These are phyloP conservation scores for Andrena fulva DNA, from an alignment of 2,888 invertebrate genomes.

Conservation along the genomic window DNA sequence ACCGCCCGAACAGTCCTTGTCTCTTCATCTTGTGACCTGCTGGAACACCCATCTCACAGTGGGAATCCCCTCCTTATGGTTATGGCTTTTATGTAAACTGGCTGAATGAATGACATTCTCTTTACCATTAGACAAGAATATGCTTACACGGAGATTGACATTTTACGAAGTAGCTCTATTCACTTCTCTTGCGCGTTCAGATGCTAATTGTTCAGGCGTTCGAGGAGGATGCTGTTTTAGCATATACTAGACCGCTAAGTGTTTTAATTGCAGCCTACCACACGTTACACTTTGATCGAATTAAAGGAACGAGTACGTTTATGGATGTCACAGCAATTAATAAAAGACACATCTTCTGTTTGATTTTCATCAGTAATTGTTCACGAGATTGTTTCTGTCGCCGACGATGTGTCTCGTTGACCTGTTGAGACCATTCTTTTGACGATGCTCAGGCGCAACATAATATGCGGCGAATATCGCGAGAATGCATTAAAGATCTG, in stretches of 20 bases:
- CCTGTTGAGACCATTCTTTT: slow-evolving; percentile 4
- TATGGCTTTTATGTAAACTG: slow-evolving; percentile 72
- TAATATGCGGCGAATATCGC: slow-evolving; percentile 3
- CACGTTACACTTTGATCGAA: slow-evolving; percentile 38
- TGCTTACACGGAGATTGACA: slow-evolving; percentile 59
- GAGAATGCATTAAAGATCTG: background rate
- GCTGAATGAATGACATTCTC: slow-evolving; percentile 69
- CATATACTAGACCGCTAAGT: slow-evolving; percentile 45
- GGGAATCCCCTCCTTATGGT: slow-evolving; percentile 67
- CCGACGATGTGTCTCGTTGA: slow-evolving; percentile 15
- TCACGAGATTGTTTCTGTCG: slow-evolving; percentile 21
- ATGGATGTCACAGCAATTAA: slow-evolving; percentile 44
- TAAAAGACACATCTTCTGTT: slow-evolving; percentile 9
- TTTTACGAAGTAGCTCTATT: slow-evolving; percentile 57
- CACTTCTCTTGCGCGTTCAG: slow-evolving; percentile 45
- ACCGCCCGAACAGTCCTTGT: slow-evolving; percentile 36
- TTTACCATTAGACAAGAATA: slow-evolving; percentile 64
- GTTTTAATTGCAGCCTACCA: slow-evolving; percentile 42
- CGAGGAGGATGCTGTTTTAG: slow-evolving; percentile 40
- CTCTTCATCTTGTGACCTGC: slow-evolving; percentile 76
- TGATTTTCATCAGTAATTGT: slow-evolving; percentile 33
- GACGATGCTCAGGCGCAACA: background rate
- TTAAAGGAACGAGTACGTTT: slow-evolving; percentile 41
- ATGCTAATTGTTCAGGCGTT: slow-evolving; percentile 31
- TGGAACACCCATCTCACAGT: slow-evolving; percentile 72